Evolutionary conservation across 2,888 invertebrate genomes (phyloP).

Genomic region (Rugalucina vietnamica): DNA sequence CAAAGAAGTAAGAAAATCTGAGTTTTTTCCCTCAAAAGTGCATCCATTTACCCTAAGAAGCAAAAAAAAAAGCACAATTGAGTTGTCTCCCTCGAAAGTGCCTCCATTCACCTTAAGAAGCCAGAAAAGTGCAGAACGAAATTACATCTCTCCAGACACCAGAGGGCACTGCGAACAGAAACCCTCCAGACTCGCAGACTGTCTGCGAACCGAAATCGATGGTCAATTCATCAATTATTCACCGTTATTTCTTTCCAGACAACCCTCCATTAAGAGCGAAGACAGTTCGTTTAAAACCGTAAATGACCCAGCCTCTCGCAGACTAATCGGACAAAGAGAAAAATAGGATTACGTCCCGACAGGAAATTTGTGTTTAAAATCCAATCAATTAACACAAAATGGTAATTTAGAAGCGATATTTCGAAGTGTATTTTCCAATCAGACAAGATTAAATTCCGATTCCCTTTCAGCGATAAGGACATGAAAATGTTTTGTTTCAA

Average conservation of each 20-base stretch:
- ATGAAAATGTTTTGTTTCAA: not conserved
- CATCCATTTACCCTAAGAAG: too few relatives aligned
- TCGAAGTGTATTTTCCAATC: not conserved
- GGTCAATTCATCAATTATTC: constrained; percentile 17
- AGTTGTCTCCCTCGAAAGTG: too few relatives aligned
- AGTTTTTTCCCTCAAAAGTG: too few relatives aligned
- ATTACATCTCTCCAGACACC: not conserved
- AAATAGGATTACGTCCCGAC: constrained; percentile 10
- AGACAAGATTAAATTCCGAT: not conserved
- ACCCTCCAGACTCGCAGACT: not conserved
- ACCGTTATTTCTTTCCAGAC: constrained; percentile 1
- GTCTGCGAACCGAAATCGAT: not conserved
- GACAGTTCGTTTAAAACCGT: constrained; percentile 10
- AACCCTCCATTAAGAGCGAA: constrained; percentile 1
- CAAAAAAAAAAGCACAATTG: too few relatives aligned
- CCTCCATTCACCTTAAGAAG: not conserved
- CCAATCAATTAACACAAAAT: constrained; percentile 4
- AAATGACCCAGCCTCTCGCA: constrained; percentile 7
- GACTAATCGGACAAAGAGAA: constrained; percentile 1
- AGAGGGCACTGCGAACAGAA: not conserved
- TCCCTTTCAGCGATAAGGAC: not conserved
- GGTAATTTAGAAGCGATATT: not conserved
- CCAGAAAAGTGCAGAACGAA: not conserved
- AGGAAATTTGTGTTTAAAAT: not conserved
- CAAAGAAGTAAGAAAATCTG: too few relatives aligned